Conservation (phyloP, 2,797 vertebrate species). For the Neosilurus mollespiculum region DNA sequence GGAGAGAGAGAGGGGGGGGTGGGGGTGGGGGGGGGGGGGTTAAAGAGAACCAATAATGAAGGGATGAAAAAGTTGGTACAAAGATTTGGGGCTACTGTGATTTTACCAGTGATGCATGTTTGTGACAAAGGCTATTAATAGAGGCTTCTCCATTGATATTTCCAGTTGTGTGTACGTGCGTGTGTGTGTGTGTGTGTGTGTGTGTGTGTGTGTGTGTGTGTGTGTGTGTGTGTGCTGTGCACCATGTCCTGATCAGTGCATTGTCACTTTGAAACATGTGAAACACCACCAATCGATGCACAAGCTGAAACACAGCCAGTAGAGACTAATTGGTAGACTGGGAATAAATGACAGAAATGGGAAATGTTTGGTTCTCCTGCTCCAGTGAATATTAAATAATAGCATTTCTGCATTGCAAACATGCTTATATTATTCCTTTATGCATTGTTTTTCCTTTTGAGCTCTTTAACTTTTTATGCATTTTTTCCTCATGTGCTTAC, state of each 20-base stretch:
- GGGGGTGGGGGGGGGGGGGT: no score
- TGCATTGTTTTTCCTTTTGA: no score
- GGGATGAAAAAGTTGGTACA: background rate
- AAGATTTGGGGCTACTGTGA: slow-evolving; percentile 13
- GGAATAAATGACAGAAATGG: slow-evolving; percentile 24
- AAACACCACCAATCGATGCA: slow-evolving; percentile 10
- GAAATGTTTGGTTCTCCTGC: slow-evolving; percentile 18
- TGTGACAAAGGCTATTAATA: slow-evolving; percentile 45
- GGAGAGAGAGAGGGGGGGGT: no score
- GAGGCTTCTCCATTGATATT: slow-evolving; percentile 40
- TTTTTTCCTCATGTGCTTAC: slow-evolving; percentile 11
- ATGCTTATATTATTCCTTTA: background rate
- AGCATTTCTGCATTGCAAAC: background rate
- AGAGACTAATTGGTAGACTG: slow-evolving; percentile 9
- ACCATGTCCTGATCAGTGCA: background rate
- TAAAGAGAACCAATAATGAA: no score
- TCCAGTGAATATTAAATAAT: background rate
- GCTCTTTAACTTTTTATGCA: slow-evolving; percentile 37
- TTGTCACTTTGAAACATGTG: slow-evolving; percentile 12
- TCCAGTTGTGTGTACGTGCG: background rate
- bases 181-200: slow-evolving; percentile 10
- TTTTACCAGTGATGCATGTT: slow-evolving; percentile 42
- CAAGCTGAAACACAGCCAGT: slow-evolving; percentile 4
- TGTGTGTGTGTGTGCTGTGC: background rate
- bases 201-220: slow-evolving; percentile 14